A percentile compares a stretch with the other conserved stretches of the same genome.
phyloP scores from a whole-genome alignment of 2,888 invertebrate genomes.

The Parasteatoda lunata region DNA sequence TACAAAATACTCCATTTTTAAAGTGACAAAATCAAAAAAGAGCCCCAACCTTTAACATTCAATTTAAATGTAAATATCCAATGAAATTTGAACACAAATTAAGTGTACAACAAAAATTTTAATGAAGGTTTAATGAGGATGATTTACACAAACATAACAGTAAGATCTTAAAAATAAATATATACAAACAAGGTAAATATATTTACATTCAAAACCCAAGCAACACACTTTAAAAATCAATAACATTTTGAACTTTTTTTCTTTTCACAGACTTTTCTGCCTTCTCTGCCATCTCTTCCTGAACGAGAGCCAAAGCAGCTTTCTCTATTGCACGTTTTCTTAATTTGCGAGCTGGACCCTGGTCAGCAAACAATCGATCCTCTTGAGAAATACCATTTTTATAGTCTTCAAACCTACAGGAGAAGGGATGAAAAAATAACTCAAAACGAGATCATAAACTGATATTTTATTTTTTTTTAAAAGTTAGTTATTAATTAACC shows the following conservation, averaged over 20 bases:
- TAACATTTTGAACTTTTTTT: neutral
- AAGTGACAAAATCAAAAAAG: too few species aligned
- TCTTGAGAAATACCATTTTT: constrained; percentile 20
- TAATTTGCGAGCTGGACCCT: constrained; percentile 7
- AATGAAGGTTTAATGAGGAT: too few species aligned
- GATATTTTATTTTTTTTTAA: neutral
- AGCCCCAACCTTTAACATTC: too few species aligned
- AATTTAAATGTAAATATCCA: too few species aligned
- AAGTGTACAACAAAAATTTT: too few species aligned
- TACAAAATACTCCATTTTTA: too few species aligned
- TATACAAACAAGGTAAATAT: neutral
- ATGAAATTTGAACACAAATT: too few species aligned
- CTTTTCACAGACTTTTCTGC: constrained; percentile 15
- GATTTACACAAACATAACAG: too few species aligned
- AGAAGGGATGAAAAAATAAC: neutral
- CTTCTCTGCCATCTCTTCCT: constrained; percentile 14
- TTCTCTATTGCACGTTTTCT: constrained; percentile 41
- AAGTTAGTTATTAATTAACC: neutral
- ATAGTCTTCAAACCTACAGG: constrained; percentile 46
- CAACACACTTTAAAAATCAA: neutral
- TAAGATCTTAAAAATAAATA: neutral
- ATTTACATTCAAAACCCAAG: neutral
- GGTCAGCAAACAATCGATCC: constrained; percentile 25
- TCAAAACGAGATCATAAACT: too few species aligned
- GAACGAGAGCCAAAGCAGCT: constrained; percentile 4